These are phyloP conservation scores for Meriones psammophilus DNA, from an alignment of 2,797 vertebrate species.

Conservation along the genomic window DNA sequence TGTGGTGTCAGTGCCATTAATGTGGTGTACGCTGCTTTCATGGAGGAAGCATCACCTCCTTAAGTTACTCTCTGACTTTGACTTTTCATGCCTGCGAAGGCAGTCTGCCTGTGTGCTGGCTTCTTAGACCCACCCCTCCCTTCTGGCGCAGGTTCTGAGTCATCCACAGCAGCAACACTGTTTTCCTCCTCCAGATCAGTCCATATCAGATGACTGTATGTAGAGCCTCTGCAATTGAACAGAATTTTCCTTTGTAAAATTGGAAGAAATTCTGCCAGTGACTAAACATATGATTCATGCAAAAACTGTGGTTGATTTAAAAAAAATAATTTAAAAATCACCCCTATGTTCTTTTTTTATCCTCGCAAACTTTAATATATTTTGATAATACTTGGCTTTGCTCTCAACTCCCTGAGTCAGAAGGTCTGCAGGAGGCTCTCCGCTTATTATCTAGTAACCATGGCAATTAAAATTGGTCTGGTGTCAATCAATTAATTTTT, in stretches of 20 bases:
- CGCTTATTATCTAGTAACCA: conserved; percentile 30
- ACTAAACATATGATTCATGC: conserved; percentile 70
- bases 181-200: not conserved
- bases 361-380: not conserved
- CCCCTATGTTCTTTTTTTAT: not conserved
- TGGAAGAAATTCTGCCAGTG: conserved; percentile 55
- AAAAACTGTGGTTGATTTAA: conserved; percentile 54
- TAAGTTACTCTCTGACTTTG: not conserved
- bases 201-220: not conserved
- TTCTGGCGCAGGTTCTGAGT: conserved; percentile 4
- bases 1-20: rapidly evolving
- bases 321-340: conserved; percentile 68
- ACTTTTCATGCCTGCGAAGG: not conserved
- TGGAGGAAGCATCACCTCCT: not conserved
- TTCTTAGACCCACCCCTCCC: not conserved
- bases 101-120: not conserved
- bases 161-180: not conserved
- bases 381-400: not conserved
- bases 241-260: conserved; percentile 49
- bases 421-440: not conserved
- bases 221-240: not conserved
- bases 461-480: conserved; percentile 58
- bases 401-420: not conserved
- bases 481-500: conserved; percentile 52
- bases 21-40: not conserved